These are phyloP conservation scores for Drosophila leontia DNA, from an alignment of 1,140 invertebrate species.

Conservation along the genomic window DNA sequence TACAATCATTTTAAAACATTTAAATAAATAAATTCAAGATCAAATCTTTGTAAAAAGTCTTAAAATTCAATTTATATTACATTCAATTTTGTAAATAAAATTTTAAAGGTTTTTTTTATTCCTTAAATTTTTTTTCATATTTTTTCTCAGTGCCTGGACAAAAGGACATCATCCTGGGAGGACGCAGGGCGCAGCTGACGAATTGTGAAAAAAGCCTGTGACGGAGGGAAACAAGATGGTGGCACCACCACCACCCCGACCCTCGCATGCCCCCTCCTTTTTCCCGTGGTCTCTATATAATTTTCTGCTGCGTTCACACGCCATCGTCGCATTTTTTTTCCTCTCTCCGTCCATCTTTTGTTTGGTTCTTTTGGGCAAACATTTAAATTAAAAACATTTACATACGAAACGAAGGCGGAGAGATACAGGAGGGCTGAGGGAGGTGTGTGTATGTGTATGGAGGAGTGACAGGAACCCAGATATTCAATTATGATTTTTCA, in stretches of 20 bases:
- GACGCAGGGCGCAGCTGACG: conserved; percentile 73
- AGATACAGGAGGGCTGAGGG: neutral
- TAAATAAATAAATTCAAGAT: too few relatives aligned
- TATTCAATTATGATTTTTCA: conserved; percentile 80
- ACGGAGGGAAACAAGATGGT: conserved; percentile 57
- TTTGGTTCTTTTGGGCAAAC: conserved; percentile 73
- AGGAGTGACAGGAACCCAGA: conserved; percentile 67
- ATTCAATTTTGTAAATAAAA: too few relatives aligned
- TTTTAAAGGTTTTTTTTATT: too few relatives aligned
- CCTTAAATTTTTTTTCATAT: neutral
- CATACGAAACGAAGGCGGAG: conserved; percentile 45
- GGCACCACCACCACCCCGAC: conserved; percentile 28
- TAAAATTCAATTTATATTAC: too few relatives aligned
- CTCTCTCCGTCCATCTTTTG: conserved; percentile 20
- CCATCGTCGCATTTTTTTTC: conserved; percentile 78
- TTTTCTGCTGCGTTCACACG: conserved; percentile 82
- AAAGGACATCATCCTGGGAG: conserved; percentile 58
- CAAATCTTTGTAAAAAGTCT: too few relatives aligned
- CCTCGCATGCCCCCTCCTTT: conserved; percentile 9
- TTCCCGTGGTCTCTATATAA: conserved; percentile 58
- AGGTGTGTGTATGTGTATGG: neutral
- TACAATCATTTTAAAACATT: too few relatives aligned
- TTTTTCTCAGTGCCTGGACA: conserved; percentile 9
- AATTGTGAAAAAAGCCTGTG: conserved; percentile 77
- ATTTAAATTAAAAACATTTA: conserved; percentile 83